These are phyloP conservation scores for Heterodera filipjevi DNA, from an alignment of 2,888 invertebrate genomes.

Conservation along the genomic window DNA sequence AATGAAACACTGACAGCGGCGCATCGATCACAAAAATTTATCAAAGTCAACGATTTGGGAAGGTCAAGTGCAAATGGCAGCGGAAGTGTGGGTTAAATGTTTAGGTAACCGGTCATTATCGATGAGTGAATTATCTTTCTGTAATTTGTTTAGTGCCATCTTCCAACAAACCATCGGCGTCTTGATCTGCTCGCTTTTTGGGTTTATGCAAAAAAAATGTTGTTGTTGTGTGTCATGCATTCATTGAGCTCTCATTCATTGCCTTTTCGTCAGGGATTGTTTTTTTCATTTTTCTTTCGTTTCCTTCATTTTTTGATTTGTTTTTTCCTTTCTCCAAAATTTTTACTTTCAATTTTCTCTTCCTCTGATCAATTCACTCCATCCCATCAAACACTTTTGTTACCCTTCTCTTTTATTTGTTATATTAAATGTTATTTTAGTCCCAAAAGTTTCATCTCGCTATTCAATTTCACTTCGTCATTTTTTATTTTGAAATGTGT, in stretches of 20 bases:
- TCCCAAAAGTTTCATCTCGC: background rate
- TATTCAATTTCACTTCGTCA: background rate
- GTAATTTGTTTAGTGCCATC: background rate
- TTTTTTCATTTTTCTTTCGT: background rate
- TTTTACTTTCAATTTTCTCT: too few species aligned
- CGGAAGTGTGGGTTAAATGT: background rate
- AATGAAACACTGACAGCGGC: conserved; percentile 35
- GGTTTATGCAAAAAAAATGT: background rate
- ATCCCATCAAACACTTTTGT: too few species aligned
- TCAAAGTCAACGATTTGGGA: conserved; percentile 36
- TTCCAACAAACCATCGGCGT: background rate
- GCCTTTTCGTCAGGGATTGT: background rate
- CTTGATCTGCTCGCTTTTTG: background rate
- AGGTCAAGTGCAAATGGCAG: background rate
- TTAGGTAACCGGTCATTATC: background rate
- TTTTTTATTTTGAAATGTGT: background rate
- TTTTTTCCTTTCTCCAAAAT: background rate
- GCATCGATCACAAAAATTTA: conserved; percentile 28
- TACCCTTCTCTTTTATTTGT: too few species aligned
- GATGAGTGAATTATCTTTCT: background rate
- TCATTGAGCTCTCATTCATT: background rate
- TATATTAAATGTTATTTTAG: too few species aligned
- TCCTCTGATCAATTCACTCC: too few species aligned
- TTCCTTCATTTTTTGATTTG: background rate
- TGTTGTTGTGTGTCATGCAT: background rate